These are phyloP conservation scores for Ophion obscuratus DNA, from an alignment of 2,888 invertebrate species.

Conservation along the genomic window DNA sequence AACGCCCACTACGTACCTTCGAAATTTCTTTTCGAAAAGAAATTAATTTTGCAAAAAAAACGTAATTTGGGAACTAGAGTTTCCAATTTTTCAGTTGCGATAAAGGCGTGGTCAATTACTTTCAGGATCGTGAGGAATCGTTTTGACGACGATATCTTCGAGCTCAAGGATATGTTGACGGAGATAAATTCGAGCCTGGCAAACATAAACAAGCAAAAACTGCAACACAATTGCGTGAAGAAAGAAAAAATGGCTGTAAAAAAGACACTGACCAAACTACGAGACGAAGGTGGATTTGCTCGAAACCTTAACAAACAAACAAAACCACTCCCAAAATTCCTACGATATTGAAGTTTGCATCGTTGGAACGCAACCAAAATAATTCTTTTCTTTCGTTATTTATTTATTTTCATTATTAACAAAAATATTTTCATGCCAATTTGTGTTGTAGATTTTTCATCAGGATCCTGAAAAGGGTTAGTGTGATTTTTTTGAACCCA, in stretches of 20 bases:
- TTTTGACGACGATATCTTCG: constrained; percentile 74
- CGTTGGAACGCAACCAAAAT: too few relatives aligned
- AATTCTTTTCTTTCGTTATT: too few relatives aligned
- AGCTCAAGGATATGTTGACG: constrained; percentile 77
- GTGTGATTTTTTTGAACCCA: too few relatives aligned
- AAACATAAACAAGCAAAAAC: constrained; percentile 76
- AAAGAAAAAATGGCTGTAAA: constrained; percentile 75
- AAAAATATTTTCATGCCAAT: too few relatives aligned
- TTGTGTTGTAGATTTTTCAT: too few relatives aligned
- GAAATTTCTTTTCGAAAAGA: constrained; percentile 4
- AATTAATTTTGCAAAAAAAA: neutral
- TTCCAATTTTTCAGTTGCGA: neutral
- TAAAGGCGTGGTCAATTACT: constrained; percentile 12
- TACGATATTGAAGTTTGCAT: neutral
- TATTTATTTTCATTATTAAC: too few relatives aligned
- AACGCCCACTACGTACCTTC: neutral
- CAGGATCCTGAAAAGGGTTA: too few relatives aligned
- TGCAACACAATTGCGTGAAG: constrained; percentile 75
- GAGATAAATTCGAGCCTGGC: constrained; percentile 77
- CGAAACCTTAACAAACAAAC: neutral
- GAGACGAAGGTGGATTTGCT: constrained; percentile 76
- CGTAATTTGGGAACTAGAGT: neutral
- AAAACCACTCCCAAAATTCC: neutral
- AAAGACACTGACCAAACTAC: constrained; percentile 74
- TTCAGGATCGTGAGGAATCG: constrained; percentile 74